Evolutionary conservation across 2,888 invertebrate genomes (phyloP), one percentile per base, ranked within the genome.

Genomic region (Hirtodrosophila duncani): DNA sequence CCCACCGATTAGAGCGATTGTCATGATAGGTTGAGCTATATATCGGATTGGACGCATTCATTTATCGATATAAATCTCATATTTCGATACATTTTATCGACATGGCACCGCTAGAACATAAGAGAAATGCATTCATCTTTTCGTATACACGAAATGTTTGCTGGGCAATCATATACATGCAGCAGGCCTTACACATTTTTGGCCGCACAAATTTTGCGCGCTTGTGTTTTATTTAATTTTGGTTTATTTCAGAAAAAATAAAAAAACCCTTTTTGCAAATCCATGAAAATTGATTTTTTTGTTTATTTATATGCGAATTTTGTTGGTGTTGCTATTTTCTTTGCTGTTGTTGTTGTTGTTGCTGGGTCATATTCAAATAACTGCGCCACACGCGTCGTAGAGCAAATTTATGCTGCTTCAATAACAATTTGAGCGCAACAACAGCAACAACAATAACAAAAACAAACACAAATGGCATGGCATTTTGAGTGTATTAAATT

Each of bases 401-500:
- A 38, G 61, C 55, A 72, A 75, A 70, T 77, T 75, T 77, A 74
- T 72, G 74, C 68, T 70, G 66, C 70, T 57, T 60, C 77, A 77
- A 74, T 77, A 75, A 74, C 71, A 75, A 77, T 75, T 75, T 70
- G 50, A 60, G 59, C 57, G 55, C 55, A 65, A 60, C 53, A 65
- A 52, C 65, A 65, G 49, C 43, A 53, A 44, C 46, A 55, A 38
- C 53, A 57, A 44, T 27, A 59, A 30, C 36, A 58, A 13, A 20
- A 52, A 39, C 20, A 33, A 45, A 49, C 48, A 55, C 37, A 36
- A 48, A 46, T 11, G 33, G 48, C 39, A 75, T 61, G 58, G 53
- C 60, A 66, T 78, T 69, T 75, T 75, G 75, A 75, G 75, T 77
- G 66, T 78, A 77, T 77, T 78, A 77, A 77, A 77, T 78, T 78